These are phyloP conservation scores for Thripadectes ignobilis DNA, from an alignment of 2,797 vertebrate genomes.

Conservation along the genomic window DNA sequence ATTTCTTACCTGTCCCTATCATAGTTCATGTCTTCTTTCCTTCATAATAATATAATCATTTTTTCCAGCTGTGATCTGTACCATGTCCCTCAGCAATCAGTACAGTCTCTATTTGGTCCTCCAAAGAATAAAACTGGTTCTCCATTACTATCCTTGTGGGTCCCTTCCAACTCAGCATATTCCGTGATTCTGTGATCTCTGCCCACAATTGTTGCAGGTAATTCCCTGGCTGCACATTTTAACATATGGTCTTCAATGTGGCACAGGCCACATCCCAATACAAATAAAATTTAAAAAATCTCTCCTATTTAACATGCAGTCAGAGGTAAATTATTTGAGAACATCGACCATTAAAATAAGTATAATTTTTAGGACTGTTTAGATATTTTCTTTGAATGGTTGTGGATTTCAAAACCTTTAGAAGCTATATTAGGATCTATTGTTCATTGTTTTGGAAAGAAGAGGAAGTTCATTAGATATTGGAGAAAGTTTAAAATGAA, in stretches of 20 bases:
- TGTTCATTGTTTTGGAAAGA: not conserved
- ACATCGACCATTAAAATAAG: not conserved
- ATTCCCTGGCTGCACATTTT: not conserved
- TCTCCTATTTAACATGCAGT: not conserved
- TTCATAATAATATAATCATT: not conserved
- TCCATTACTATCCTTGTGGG: not conserved
- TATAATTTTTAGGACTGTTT: not conserved
- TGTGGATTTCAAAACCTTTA: not conserved
- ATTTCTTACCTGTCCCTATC: not conserved
- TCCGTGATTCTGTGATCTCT: not conserved
- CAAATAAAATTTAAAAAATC: not conserved
- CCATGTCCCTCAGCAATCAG: not conserved
- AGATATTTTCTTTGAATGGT: not conserved
- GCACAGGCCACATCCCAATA: not conserved
- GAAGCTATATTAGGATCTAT: not conserved
- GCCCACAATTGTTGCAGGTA: not conserved
- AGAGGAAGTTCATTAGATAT: not conserved
- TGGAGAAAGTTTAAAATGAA: not conserved
- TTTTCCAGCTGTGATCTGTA: not conserved
- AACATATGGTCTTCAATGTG: not conserved
- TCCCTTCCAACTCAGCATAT: not conserved
- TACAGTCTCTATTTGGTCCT: not conserved
- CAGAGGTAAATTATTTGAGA: not conserved
- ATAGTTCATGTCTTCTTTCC: not conserved
- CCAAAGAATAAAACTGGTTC: not conserved